phyloP scores from a whole-genome alignment of 1,140 invertebrate genomes.

The Diorhabda sublineata region DNA sequence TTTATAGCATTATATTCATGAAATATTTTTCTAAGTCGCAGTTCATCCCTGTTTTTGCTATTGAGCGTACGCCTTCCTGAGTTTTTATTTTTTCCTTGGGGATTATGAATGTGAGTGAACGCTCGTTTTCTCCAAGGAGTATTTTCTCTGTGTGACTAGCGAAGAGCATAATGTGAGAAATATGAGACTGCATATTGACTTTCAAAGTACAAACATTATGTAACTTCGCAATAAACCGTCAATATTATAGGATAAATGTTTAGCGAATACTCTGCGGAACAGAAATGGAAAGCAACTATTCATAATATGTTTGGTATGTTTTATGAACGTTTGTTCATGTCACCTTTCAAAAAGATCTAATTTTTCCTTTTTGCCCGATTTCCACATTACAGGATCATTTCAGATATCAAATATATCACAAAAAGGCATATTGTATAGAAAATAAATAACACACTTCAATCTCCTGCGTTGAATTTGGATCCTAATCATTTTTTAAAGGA shows the following conservation, averaged over 20 bases:
- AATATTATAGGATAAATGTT: conserved; percentile 1
- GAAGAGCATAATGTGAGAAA: neutral
- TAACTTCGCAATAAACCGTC: neutral
- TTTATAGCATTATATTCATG: neutral
- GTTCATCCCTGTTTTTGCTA: neutral
- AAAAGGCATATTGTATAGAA: too few species aligned
- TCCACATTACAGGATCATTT: too few species aligned
- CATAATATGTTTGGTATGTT: neutral
- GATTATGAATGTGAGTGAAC: neutral
- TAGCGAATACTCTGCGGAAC: neutral
- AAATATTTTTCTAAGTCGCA: neutral
- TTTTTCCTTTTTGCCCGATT: too few species aligned
- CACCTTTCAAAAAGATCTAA: too few species aligned
- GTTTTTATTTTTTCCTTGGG: conserved; percentile 1
- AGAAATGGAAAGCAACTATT: neutral
- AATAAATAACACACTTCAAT: too few species aligned
- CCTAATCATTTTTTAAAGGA: too few species aligned
- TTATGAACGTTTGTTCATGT: too few species aligned
- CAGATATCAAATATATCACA: too few species aligned
- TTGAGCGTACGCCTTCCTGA: neutral
- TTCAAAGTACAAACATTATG: neutral
- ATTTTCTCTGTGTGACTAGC: neutral
- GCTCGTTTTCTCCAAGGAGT: neutral
- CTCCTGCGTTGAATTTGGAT: too few species aligned
- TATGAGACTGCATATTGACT: conserved; percentile 2